Conservation (phyloP, 1,140 invertebrate genomes). For the Lepidurus arcticus region DNA sequence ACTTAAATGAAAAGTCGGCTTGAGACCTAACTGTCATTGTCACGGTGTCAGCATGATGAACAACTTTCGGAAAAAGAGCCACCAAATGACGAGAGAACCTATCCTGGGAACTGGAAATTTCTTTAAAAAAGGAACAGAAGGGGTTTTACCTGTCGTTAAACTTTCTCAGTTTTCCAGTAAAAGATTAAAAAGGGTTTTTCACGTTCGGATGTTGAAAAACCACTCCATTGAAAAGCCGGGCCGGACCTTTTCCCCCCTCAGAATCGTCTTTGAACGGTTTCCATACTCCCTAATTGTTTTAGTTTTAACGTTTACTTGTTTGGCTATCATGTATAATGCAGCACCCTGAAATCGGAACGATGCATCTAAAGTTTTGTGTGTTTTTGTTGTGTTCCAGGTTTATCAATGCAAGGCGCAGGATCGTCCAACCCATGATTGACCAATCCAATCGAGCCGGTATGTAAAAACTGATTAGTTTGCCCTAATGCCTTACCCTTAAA, state of each 20-base stretch:
- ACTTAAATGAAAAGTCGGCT: conserved; percentile 22
- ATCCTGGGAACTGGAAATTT: background rate
- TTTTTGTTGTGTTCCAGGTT: conserved; percentile 60
- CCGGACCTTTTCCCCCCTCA: no score
- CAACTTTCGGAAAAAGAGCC: conserved; percentile 16
- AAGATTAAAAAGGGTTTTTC: background rate
- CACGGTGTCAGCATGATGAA: conserved; percentile 21
- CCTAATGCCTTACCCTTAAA: background rate
- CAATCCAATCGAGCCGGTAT: conserved; percentile 95
- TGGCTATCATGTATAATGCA: background rate
- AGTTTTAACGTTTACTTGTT: conserved; percentile 23
- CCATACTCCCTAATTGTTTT: background rate
- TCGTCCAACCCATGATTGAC: conserved; percentile 95
- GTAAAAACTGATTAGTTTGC: conserved; percentile 12
- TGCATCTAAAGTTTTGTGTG: conserved; percentile 28
- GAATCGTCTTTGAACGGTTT: background rate
- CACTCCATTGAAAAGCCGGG: background rate
- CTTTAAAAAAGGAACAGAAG: background rate
- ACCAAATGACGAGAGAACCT: background rate
- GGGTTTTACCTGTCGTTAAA: conserved; percentile 20
- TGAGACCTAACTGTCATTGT: conserved; percentile 14
- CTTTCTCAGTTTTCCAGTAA: background rate
- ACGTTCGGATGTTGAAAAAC: background rate
- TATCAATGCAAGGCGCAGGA: conserved; percentile 95
- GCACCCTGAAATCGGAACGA: background rate